Conservation (phyloP, 2,888 invertebrate species). For the Xestia c-nigrum region DNA sequence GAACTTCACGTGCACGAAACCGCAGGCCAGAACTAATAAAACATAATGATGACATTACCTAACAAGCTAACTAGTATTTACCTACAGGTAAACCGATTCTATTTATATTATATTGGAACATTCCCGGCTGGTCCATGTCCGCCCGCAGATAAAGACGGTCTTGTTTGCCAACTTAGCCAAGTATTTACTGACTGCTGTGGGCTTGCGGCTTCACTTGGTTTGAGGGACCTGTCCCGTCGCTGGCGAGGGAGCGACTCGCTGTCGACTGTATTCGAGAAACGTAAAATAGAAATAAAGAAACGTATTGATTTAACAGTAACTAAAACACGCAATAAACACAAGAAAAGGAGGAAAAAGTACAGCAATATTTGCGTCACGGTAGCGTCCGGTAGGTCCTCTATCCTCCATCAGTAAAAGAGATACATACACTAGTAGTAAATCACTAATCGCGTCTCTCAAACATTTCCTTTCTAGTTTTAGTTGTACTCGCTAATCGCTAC, state of each 20-base stretch:
- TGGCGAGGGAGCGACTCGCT: neutral
- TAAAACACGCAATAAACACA: too few species aligned
- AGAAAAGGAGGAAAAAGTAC: too few species aligned
- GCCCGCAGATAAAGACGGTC: conserved; percentile 38
- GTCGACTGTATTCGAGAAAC: neutral
- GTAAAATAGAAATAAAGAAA: neutral
- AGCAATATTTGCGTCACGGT: too few species aligned
- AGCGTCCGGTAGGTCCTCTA: too few species aligned
- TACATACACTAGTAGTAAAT: neutral
- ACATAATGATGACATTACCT: neutral
- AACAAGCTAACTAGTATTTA: neutral
- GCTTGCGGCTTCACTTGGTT: conserved; percentile 32
- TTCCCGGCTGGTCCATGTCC: conserved; percentile 9
- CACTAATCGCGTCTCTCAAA: too few species aligned
- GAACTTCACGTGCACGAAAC: too few species aligned
- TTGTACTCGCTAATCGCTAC: too few species aligned
- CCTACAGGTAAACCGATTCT: neutral
- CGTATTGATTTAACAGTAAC: too few species aligned
- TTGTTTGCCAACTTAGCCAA: conserved; percentile 47
- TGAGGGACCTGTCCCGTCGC: neutral
- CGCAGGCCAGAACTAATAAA: too few species aligned
- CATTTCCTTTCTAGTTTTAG: too few species aligned
- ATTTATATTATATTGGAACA: conserved; percentile 12
- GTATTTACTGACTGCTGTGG: conserved; percentile 45
- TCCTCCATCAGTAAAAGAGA: too few species aligned